A percentile compares a stretch with the other conserved stretches of the same genome.
These are phyloP conservation scores for Geococcyx californianus DNA, from an alignment of 2,113 vertebrate species.

Conservation along the genomic window DNA sequence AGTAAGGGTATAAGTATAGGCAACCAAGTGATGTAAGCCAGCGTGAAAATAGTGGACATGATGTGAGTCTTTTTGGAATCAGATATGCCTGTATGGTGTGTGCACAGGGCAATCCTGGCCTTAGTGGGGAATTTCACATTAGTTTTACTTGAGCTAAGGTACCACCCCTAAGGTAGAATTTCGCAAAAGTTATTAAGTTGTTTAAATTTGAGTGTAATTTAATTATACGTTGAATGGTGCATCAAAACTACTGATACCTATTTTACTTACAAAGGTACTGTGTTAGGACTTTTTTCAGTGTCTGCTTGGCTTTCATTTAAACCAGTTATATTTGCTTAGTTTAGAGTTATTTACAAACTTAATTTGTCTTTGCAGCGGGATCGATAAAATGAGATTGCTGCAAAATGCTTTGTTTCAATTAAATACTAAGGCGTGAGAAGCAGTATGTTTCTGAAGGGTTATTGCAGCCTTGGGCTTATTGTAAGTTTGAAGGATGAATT, in stretches of 20 bases:
- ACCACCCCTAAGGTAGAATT: neutral
- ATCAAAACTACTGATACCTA: neutral
- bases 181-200: neutral
- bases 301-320: neutral
- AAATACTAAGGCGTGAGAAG: neutral
- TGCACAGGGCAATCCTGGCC: neutral
- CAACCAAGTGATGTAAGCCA: neutral
- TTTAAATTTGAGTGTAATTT: neutral
- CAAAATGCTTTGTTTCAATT: slow-evolving; percentile 32
- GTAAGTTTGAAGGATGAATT: slow-evolving; percentile 9
- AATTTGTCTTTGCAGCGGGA: slow-evolving; percentile 8
- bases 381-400: neutral
- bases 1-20: neutral
- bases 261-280: neutral
- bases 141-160: neutral
- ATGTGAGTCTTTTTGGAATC: neutral
- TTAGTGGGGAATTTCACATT: neutral
- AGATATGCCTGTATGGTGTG: neutral
- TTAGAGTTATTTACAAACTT: slow-evolving; percentile 25
- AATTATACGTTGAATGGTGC: neutral
- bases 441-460: slow-evolving; percentile 19
- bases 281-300: neutral
- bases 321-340: neutral
- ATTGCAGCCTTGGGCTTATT: slow-evolving; percentile 53
- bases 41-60: neutral